A percentile compares a stretch with the other conserved stretches of the same genome.
Conservation (phyloP, 1,140 invertebrate species). For the Cephus cinctus region DNA sequence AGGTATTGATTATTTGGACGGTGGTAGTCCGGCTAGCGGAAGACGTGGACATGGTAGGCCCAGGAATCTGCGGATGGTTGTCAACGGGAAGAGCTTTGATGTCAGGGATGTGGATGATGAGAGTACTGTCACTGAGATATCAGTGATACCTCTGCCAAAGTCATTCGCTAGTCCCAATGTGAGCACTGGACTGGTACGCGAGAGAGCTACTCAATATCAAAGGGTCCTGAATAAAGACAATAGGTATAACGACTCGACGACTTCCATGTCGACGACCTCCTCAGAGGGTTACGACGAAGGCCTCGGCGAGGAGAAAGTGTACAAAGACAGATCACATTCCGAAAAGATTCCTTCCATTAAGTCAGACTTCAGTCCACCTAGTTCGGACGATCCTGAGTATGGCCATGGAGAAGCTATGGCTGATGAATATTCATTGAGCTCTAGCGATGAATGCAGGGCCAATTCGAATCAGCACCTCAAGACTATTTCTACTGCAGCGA, state of each 20-base stretch:
- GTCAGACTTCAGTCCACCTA: constrained; percentile 50
- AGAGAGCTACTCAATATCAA: constrained; percentile 59
- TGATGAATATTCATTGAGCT: constrained; percentile 63
- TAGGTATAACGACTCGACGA: constrained; percentile 44
- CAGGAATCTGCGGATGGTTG: constrained; percentile 60
- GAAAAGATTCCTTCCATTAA: constrained; percentile 51
- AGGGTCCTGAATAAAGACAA: constrained; percentile 50
- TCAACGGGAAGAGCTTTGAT: constrained; percentile 61
- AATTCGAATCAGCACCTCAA: constrained; percentile 39
- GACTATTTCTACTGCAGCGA: constrained; percentile 29
- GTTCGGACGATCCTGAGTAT: constrained; percentile 57
- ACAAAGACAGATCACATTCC: constrained; percentile 50
- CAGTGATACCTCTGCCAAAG: constrained; percentile 59
- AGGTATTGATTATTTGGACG: constrained; percentile 43
- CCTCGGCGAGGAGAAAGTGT: constrained; percentile 56
- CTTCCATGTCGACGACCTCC: constrained; percentile 55
- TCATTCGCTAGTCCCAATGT: constrained; percentile 33
- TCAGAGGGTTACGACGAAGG: constrained; percentile 58
- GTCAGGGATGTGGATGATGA: constrained; percentile 62
- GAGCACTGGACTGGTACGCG: constrained; percentile 53
- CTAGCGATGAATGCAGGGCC: constrained; percentile 56
- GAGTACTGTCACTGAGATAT: constrained; percentile 59
- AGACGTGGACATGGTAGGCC: constrained; percentile 50
- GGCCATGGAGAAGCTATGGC: constrained; percentile 68
- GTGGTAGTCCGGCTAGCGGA: constrained; percentile 21